These are phyloP conservation scores for Lordiphosa clarofinis DNA, from an alignment of 1,140 invertebrate genomes.

Conservation along the genomic window DNA sequence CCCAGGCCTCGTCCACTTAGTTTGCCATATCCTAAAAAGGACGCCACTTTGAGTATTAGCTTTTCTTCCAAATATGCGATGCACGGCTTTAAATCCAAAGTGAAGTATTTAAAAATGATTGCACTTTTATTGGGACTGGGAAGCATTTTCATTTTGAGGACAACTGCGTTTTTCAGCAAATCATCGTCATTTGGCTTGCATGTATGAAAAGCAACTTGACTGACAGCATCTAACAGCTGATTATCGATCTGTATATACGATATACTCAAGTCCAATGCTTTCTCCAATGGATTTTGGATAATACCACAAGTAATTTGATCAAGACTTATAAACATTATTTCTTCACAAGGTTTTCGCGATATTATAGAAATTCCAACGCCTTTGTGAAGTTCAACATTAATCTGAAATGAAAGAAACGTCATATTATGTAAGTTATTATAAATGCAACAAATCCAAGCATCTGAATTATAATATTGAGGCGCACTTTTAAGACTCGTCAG, in stretches of 20 bases:
- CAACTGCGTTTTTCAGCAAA: constrained; percentile 82
- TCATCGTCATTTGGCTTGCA: constrained; percentile 69
- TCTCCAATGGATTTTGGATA: constrained; percentile 81
- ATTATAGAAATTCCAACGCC: constrained; percentile 92
- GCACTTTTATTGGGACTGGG: constrained; percentile 87
- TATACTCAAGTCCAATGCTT: constrained; percentile 87
- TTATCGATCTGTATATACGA: constrained; percentile 94
- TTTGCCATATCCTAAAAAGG: constrained; percentile 83
- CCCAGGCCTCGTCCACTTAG: constrained; percentile 52
- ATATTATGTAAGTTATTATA: too few relatives aligned
- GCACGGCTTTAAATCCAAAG: constrained; percentile 90
- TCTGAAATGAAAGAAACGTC: constrained; percentile 35
- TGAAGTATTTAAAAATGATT: constrained; percentile 89
- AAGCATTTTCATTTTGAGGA: constrained; percentile 85
- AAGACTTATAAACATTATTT: constrained; percentile 91
- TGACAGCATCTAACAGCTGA: constrained; percentile 92
- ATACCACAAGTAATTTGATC: constrained; percentile 87
- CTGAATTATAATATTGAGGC: too few relatives aligned
- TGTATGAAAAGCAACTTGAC: constrained; percentile 90
- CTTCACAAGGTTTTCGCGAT: constrained; percentile 88
- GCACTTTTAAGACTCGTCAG: too few relatives aligned
- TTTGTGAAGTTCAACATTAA: constrained; percentile 65
- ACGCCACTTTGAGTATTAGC: constrained; percentile 90
- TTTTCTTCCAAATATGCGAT: constrained; percentile 93
- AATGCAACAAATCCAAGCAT: too few relatives aligned